Evolutionary conservation across 2,797 vertebrate genomes (phyloP), one percentile per base, ranked within the genome.

Genomic region (Petrocephalus schoutedeni): DNA sequence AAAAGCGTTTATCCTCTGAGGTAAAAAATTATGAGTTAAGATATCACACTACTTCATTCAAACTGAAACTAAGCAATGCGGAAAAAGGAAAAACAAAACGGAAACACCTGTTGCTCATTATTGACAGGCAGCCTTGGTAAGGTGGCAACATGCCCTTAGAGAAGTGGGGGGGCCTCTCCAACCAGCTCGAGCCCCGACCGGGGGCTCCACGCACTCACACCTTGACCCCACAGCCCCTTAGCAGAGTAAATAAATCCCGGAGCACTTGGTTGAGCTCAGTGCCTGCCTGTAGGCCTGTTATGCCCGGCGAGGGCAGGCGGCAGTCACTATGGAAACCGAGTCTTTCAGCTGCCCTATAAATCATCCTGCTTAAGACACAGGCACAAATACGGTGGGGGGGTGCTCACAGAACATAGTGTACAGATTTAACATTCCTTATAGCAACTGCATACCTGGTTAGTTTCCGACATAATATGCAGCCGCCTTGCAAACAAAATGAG

Each of bases 281-380:
- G 71, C 56, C 56, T 54, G 74, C 85, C 87, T 86, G 28, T 12
- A 54, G 85, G 49, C 36, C 23, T 21, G 16, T 16, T 61, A 67
- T 32, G 56, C 74, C 83, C 7, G 77, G 85, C 14, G 45, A 89
- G 74, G 23, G 64, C 41, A 87, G 86, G n/a, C 86, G 2, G 41
- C 86, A 82, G 74, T 89, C 88, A 87, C 88, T 87, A 89, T 89
- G 88, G 88, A 74, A 89, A 89, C 88, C 41, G n/a, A 16, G 45
- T 41, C 57, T 89, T 89, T 89, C 85, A 19, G 36, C 88, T 83
- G 85, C 45, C 85, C 86, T 41, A 87, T 83, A 87, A 87, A 89
- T 89, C 88, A 82, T 87, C 57, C 77, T 87, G 88, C 45, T 89
- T 87, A 83, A 89, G 57, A 87, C 86, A 83, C 56, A 87, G 85